A percentile compares a stretch with the other conserved stretches of the same genome.
These are phyloP conservation scores for Notarius quadriscutis DNA, from an alignment of 2,113 vertebrate species.

Conservation along the genomic window DNA sequence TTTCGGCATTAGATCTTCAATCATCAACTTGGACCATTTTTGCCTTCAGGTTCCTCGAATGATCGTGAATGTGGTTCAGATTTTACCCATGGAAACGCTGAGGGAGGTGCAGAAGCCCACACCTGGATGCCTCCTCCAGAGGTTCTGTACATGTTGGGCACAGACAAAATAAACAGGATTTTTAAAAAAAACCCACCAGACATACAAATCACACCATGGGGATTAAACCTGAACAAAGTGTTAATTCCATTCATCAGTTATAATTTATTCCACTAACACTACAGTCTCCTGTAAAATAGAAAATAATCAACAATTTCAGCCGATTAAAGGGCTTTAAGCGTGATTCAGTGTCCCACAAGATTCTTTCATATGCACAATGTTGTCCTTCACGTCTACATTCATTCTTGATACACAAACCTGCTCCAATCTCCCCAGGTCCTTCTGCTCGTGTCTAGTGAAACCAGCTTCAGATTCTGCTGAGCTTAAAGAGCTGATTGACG, in stretches of 20 bases:
- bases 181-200: background rate
- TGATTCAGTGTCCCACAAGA: background rate
- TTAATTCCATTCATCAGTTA: background rate
- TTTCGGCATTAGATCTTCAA: too few species aligned
- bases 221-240: background rate
- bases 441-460: slow-evolving; percentile 77
- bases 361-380: background rate
- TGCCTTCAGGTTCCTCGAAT: slow-evolving; percentile 74
- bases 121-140: slow-evolving; percentile 74
- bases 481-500: slow-evolving; percentile 70
- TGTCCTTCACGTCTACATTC: background rate
- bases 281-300: background rate
- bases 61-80: slow-evolving; percentile 79
- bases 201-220: background rate
- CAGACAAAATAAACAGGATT: background rate
- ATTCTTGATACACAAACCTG: background rate
- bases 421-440: slow-evolving; percentile 63
- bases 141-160: slow-evolving; percentile 57
- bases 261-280: background rate
- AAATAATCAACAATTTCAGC: background rate
- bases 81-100: slow-evolving; percentile 72
- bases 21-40: background rate
- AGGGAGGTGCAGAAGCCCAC: slow-evolving; percentile 75
- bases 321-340: too few species aligned
- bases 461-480: slow-evolving; percentile 68